Conservation (phyloP, 2,797 vertebrate genomes). For the Acipenser transmontanus region DNA sequence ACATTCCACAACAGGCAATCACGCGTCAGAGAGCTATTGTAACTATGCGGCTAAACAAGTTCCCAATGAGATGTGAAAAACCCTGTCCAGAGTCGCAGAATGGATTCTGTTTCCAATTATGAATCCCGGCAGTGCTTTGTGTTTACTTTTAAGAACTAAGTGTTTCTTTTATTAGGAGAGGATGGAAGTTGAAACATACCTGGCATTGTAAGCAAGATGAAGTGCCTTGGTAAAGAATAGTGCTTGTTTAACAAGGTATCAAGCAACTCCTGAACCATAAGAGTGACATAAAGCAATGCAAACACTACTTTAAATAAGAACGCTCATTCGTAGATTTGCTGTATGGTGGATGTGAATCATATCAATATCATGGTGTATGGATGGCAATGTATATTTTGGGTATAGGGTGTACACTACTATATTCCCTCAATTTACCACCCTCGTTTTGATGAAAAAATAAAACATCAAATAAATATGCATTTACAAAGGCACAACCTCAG, state of each 20-base stretch:
- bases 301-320: no score
- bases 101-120: conserved; percentile 45
- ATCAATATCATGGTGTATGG: no score
- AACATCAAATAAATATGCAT: no score
- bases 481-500: no score
- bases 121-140: conserved; percentile 23
- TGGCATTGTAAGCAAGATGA: not conserved
- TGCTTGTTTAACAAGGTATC: not conserved
- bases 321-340: no score
- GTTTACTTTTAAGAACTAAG: conserved; percentile 15
- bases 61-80: conserved; percentile 54
- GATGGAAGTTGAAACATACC: not conserved
- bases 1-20: conserved; percentile 75
- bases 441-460: no score
- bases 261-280: not conserved
- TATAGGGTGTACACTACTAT: no score
- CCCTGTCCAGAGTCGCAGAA: conserved; percentile 46
- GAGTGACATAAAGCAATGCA: no score
- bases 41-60: conserved; percentile 76
- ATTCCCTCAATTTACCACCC: no score
- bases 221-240: conserved; percentile 6
- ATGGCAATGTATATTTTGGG: no score
- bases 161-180: conserved; percentile 9
- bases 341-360: no score
- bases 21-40: conserved; percentile 77